Evolutionary conservation across 2,888 invertebrate genomes (phyloP), one percentile per base, ranked within the genome.

Genomic region (Leuctra nigra): DNA sequence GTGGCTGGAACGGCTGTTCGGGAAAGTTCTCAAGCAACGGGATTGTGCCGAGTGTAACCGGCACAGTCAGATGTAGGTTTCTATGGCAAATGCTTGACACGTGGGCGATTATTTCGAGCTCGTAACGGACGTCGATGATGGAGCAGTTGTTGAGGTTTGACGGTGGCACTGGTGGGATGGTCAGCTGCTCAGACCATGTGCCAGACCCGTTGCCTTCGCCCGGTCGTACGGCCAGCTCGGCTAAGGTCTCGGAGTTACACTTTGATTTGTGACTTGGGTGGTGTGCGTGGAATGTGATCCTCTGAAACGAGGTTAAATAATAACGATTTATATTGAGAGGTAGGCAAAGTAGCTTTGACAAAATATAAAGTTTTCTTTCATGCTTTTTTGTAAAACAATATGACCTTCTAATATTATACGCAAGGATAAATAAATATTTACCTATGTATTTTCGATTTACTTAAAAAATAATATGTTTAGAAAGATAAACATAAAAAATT

Each of bases 121-220:
- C 81, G 70, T 89, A 89, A 67, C 85, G 83, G 64, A 88, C 72
- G 68, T 87, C 83, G 63, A 89, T 88, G 46, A 89, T 78, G 53
- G 80, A 78, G 67, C 89, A 89, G 67, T 86, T 84, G 16, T 81
- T 77, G 16, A 89, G 76, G 73, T 87, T 87, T 1, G 88, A 86
- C 1, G 88, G 87, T 7, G 89, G 88, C 65, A 88, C 70, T 3
- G 87, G 79, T 2, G 89, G 89, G 57, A 89, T 76, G 62, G 82
- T 80, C 61, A 89, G 71, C 54, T 74, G 76, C 63, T 86, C 76
- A 53, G 77, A 77, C 76, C 82, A 86, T 54, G 79, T 80, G 55
- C 80, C 81, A 1, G 79, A 81, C 36, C 77, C 75, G 18, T 79
- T 77, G 0, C 75, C 79, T 0, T 77, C 77, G 0, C n/a, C n/a